Evolutionary conservation across 2,113 vertebrate species (phyloP), one percentile per base, ranked within the genome.

Genomic region (Physeter macrocephalus): DNA sequence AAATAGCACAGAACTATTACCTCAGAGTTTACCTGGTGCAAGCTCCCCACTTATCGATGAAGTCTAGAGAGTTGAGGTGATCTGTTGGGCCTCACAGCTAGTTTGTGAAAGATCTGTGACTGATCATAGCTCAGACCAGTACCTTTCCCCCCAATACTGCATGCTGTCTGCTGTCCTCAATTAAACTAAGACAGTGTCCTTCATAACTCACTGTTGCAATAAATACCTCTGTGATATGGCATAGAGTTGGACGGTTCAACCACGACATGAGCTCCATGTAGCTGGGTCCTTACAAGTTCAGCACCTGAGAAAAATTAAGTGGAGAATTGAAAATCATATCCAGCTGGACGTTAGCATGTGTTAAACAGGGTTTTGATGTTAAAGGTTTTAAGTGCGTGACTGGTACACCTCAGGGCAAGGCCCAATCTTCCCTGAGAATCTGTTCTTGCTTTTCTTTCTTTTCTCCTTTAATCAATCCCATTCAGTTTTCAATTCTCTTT

Each of bases 221-320:
- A 66, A 93, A 87, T 94, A 54, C 46, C 57, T 43, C 20, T 39
- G 29, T 39, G 12, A 13, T 52, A 46, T 2, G 13, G 78, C 34
- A 49, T 6, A 20, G 61, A 49, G 64, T 52, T 52, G 52, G 66
- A 66, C 61, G 54, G 41, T 61, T 64, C n/a, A 67, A 36, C 27
- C 61, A 62, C 8, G 88, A 67, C 41, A 31, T 27, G 36, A 21
- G 78, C 46, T 92, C 78, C 87, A 8, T 49, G 83, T 34, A 84
- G 31, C 49, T 95, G 77, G 85, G 64, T 0, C 67, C 82, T 94
- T 86, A 41, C 66, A 71, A 89, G 82, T 78, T 94, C 83, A 95
- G 91, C 98, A 98, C 96, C 98, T 97, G 97, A 98, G 94, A 98
- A 94, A 97, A 95, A 98, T 98, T 98, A 98, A 95, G 96, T n/a